Conservation (phyloP, 1,140 invertebrate species). For the Belonocnema kinseyi region DNA sequence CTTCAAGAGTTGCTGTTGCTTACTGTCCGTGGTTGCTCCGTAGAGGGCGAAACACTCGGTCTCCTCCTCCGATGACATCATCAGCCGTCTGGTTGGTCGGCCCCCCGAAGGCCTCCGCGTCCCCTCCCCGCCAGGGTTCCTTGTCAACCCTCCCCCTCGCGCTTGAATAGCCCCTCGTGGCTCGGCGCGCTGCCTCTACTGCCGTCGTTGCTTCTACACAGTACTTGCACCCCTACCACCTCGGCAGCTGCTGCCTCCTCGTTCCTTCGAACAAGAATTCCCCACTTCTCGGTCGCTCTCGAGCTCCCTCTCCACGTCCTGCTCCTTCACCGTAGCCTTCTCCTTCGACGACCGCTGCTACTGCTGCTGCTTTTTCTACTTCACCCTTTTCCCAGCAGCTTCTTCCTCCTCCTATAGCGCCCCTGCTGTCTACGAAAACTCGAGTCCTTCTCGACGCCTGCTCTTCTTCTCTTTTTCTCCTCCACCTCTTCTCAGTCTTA, state of each 20-base stretch:
- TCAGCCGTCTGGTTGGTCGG: constrained; percentile 80
- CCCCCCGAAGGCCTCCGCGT: constrained; percentile 75
- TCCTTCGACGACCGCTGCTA: constrained; percentile 40
- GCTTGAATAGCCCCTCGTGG: constrained; percentile 74
- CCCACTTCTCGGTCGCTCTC: constrained; percentile 45
- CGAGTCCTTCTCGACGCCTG: constrained; percentile 36
- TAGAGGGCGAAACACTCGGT: constrained; percentile 92
- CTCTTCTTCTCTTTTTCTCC: constrained; percentile 32
- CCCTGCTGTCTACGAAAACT: too few relatives aligned
- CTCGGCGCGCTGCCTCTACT: constrained; percentile 63
- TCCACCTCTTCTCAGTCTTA: constrained; percentile 47
- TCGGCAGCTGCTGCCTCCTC: constrained; percentile 46
- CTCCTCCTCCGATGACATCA: constrained; percentile 97
- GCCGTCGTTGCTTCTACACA: constrained; percentile 53
- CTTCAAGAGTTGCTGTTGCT: constrained; percentile 86
- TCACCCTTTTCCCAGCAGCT: constrained; percentile 47
- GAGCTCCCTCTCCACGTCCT: constrained; percentile 41
- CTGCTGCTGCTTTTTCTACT: constrained; percentile 55
- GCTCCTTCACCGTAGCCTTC: constrained; percentile 49
- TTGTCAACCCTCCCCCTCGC: constrained; percentile 74
- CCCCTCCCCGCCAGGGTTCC: constrained; percentile 75
- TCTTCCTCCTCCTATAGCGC: constrained; percentile 44
- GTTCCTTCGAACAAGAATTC: constrained; percentile 49
- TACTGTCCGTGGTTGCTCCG: constrained; percentile 80
- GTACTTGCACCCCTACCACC: constrained; percentile 49